These are phyloP conservation scores for Eulithis testata DNA, from an alignment of 2,888 invertebrate species.

Conservation along the genomic window DNA sequence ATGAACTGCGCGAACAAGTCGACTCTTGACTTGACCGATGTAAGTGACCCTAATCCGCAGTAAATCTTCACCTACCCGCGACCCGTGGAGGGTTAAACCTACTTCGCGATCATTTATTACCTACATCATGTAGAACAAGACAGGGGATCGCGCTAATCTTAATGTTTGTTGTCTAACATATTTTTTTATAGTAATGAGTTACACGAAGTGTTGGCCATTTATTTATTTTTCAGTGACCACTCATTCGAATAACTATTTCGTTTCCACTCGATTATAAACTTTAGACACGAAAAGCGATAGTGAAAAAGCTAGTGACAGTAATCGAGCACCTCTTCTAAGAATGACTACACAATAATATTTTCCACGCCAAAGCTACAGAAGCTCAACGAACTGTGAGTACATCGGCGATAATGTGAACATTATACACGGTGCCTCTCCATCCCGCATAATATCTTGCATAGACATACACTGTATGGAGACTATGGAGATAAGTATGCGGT, in stretches of 20 bases:
- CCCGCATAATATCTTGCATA: constrained; percentile 76
- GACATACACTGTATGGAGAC: constrained; percentile 37
- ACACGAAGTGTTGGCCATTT: neutral
- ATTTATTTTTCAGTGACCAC: neutral
- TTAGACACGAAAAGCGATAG: neutral
- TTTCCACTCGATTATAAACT: too few species aligned
- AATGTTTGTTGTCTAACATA: constrained; percentile 40
- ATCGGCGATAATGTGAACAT: constrained; percentile 79
- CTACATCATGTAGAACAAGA: constrained; percentile 66
- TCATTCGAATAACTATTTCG: too few species aligned
- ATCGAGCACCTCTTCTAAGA: constrained; percentile 25
- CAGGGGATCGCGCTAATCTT: constrained; percentile 53
- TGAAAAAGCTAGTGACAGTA: constrained; percentile 15
- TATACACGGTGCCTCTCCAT: constrained; percentile 76
- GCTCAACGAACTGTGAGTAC: constrained; percentile 72
- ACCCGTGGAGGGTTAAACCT: constrained; percentile 70
- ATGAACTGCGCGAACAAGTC: constrained; percentile 68
- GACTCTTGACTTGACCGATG: constrained; percentile 79
- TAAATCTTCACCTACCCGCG: constrained; percentile 73
- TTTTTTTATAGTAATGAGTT: constrained; percentile 23
- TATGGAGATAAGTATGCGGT: constrained; percentile 15
- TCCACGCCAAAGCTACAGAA: constrained; percentile 43
- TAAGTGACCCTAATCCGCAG: constrained; percentile 82
- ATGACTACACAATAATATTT: constrained; percentile 37
- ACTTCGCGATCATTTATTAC: constrained; percentile 80